Conservation (phyloP, 2,113 vertebrate species). For the Macaca nemestrina region DNA sequence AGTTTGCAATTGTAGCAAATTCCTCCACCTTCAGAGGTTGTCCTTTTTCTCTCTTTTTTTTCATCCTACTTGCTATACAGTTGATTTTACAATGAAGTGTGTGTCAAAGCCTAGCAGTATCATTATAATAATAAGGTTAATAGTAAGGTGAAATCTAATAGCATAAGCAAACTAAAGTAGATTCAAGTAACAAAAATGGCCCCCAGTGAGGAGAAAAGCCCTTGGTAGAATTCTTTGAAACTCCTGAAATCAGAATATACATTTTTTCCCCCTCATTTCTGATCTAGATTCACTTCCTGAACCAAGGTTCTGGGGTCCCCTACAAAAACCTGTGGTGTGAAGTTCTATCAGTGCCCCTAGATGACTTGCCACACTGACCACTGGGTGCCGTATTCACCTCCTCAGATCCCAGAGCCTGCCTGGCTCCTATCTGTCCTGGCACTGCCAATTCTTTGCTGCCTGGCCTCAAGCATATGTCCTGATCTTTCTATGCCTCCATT, state of each 20-base stretch:
- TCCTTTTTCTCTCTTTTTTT: not conserved
- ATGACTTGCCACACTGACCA: not conserved
- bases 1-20: not conserved
- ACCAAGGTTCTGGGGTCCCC: not conserved
- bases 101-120: not conserved
- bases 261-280: not conserved
- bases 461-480: not conserved
- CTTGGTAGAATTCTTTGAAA: not conserved
- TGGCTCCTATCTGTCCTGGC: not conserved
- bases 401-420: not conserved
- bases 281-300: not conserved
- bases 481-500: not conserved
- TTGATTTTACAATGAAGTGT: not conserved
- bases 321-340: not conserved
- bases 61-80: no score
- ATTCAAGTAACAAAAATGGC: not conserved
- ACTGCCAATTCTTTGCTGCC: not conserved
- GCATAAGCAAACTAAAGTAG: not conserved
- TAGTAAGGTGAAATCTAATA: not conserved
- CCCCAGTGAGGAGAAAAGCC: not conserved
- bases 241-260: not conserved
- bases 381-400: accelerated
- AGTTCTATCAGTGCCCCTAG: no score
- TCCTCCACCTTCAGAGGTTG: accelerated
- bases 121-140: not conserved